Base-by-base conservation (phyloP, 2,888 invertebrate species). In the Craniophora ligustri region DNA sequence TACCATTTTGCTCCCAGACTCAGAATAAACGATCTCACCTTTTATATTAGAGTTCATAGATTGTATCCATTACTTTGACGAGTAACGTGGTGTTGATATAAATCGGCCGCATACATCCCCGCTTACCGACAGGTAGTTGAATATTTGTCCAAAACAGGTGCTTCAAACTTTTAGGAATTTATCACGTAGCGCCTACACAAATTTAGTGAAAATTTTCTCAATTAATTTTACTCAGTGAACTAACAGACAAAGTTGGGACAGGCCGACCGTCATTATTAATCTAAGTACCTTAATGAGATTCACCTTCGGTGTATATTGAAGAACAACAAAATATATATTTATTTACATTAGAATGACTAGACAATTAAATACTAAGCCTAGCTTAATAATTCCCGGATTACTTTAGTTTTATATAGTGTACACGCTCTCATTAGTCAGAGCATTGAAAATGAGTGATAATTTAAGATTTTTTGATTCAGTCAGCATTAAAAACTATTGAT, bases 151-250 rank as follows among this genome's bases (percentile, higher is more conserved):
- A 49, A 67, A 75, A 72, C 73, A 72, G 65, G 67, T 77, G 66
- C 62, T 73, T 55, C 41, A 58, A 77, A 80, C 67, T 77, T 80
- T 76, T 55, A 53, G 18, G 67, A 74, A 80, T 80, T 78, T 81
- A 79, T 81, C 72, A 82, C 75, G 67, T 71, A 75, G 68, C 60
- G 62, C 70, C 57, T 67, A 79, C 74, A 71, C 71, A 75, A 81
- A 79, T 76, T 78, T 76, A 73, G 72, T 79, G 74, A 69, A 78
- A 72, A 80, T 82, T 82, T 81, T 78, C 76, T 76, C 77, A 81
- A 81, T 84, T 81, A 79, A 83, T 83, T 82, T 80, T 72, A 75
- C 74, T 76, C 72, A 67, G 74, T 67, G 70, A 70, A 76, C 74
- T 72, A 78, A 79, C 81, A 76, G 75, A 72, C 59, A 68, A 81